Conservation (phyloP, 1,140 invertebrate species). For the Caenorhabditis latens region DNA sequence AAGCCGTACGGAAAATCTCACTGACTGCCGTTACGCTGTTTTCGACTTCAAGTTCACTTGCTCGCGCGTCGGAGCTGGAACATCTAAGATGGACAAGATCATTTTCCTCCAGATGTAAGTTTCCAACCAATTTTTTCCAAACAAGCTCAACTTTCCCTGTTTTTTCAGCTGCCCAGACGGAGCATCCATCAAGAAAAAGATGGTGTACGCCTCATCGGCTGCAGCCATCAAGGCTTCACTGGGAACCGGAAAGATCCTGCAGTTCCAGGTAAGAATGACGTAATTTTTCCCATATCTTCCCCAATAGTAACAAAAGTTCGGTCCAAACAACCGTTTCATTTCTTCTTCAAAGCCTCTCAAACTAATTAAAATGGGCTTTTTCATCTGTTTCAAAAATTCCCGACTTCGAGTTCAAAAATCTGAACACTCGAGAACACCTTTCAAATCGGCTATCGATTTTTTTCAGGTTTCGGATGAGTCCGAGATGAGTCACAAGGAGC, state of each 20-base stretch:
- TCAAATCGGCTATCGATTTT: neutral
- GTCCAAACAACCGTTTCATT: no score
- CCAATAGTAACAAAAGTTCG: neutral
- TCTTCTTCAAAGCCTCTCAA: no score
- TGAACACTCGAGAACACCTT: no score
- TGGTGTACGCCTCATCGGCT: slow-evolving; percentile 78
- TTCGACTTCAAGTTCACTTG: slow-evolving; percentile 78
- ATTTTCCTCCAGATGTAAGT: slow-evolving; percentile 74
- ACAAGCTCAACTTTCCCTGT: neutral
- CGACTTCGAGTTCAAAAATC: no score
- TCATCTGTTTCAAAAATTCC: no score
- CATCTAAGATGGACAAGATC: slow-evolving; percentile 78
- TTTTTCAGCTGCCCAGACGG: slow-evolving; percentile 75
- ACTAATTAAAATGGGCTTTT: no score
- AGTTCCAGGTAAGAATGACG: slow-evolving; percentile 72
- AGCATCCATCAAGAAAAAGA: slow-evolving; percentile 79
- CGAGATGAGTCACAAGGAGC: slow-evolving; percentile 75
- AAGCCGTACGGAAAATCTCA: slow-evolving; percentile 72
- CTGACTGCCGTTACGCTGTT: slow-evolving; percentile 77
- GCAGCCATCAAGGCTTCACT: slow-evolving; percentile 78
- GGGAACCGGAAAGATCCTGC: slow-evolving; percentile 77
- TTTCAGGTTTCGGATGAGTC: slow-evolving; percentile 77
- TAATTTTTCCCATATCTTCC: neutral
- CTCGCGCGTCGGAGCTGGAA: slow-evolving; percentile 74
- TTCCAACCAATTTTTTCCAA: neutral